Conservation (phyloP, 2,113 vertebrate species). For the Alectura lathami region DNA sequence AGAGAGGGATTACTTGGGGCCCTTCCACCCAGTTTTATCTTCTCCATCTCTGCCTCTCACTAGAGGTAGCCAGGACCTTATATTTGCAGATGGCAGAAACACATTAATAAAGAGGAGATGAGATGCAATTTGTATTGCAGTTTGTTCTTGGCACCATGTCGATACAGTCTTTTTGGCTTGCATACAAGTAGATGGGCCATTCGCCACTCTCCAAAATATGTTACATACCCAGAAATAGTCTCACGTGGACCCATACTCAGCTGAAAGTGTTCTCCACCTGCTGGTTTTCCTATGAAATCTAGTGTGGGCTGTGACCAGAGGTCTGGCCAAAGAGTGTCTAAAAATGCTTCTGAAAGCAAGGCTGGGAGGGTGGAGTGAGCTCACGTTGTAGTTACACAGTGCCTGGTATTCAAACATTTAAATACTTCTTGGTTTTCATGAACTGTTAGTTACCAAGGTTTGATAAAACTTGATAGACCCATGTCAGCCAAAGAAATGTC, state of each 20-base stretch:
- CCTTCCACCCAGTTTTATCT: background rate
- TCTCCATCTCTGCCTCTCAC: background rate
- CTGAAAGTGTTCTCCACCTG: background rate
- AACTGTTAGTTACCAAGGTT: background rate
- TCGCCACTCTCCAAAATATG: background rate
- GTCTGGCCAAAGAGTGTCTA: background rate
- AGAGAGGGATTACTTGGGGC: background rate
- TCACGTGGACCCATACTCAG: background rate
- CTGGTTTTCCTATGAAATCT: background rate
- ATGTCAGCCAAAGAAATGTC: background rate
- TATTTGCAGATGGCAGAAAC: background rate
- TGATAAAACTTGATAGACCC: background rate
- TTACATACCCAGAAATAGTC: background rate
- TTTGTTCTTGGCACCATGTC: background rate
- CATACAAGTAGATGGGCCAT: fast-evolving
- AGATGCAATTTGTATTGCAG: background rate
- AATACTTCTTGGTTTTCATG: background rate
- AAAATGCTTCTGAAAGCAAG: background rate
- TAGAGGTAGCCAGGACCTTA: background rate
- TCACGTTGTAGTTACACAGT: background rate
- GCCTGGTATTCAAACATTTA: background rate
- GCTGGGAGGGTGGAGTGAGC: background rate
- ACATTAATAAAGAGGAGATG: background rate
- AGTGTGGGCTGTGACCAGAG: background rate
- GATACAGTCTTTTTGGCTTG: background rate